Base-by-base conservation (phyloP, 2,888 invertebrate genomes). In the Notodonta ziczac region DNA sequence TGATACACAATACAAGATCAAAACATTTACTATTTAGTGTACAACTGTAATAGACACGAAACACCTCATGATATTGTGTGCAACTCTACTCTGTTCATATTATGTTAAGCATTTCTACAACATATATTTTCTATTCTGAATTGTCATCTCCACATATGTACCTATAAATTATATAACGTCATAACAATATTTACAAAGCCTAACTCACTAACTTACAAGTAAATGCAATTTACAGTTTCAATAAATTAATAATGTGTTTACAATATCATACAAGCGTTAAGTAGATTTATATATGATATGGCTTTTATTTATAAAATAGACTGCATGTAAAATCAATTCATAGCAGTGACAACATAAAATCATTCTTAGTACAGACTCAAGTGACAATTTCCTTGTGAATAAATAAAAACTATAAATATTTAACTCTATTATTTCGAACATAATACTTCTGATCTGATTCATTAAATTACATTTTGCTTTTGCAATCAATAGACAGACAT, bases 111-210 rank as follows among this genome's bases (percentile, higher is more conserved):
- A 74, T 79, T 73, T 85, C 90, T 93, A 91, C 88, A 83, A 90
- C 90, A 90, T 87, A 75, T 82, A 85, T 78, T 85, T 79, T 82
- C 87, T 88, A 89, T 86, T 83, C 80, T 82, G 87, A 83, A 81
- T 85, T 85, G 80, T 82, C 86, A 78, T 84, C 84, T 84, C 85
- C 90, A 89, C 87, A 81, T 78, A 82, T 57, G 79, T 87, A 91
- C 90, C 93, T 93, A 93, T 93, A 93, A 93, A 93, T 93, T 93
- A 93, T 93, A 91, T 93, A 93, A 93, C 93, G 87, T 92, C 90
- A 84, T 93, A 93, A 93, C 93, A 93, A 93, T 93, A 93, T 93
- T 90, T 93, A 93, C 93, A 93, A 93, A 93, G 93, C 93, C 91
- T 93, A 93, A 85, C 73, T 73, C 85, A 83, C 91, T 93, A 93